Percentiles rank a stretch among this genome's conserved stretches.
Conservation (phyloP, 2,888 invertebrate genomes). For the Rhagonycha lutea region DNA sequence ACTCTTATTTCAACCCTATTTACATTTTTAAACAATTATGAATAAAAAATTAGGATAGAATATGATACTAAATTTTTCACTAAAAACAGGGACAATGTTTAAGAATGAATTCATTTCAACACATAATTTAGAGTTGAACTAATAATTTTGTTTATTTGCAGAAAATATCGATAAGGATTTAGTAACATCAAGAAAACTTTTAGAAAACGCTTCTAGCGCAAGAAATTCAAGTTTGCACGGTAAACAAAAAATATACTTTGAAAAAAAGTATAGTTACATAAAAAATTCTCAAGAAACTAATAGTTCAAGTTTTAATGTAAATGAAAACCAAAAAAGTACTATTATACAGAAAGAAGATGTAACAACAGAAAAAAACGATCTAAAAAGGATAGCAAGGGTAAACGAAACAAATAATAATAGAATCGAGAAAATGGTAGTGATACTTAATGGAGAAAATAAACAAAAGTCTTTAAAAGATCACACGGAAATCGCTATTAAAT, state of each 20-base stretch:
- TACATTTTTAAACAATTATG: not conserved
- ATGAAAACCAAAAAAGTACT: not conserved
- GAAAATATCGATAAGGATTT: constrained; percentile 1
- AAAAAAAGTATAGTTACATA: not conserved
- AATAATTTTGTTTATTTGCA: not conserved
- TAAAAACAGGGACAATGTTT: not conserved
- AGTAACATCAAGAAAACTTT: not conserved
- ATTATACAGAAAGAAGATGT: not conserved
- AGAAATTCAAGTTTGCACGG: not conserved
- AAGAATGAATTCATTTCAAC: not conserved
- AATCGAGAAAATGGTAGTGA: constrained; percentile 19
- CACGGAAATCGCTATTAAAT: constrained; percentile 26
- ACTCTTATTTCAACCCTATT: not conserved
- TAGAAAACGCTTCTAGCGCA: not conserved
- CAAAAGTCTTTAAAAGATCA: constrained; percentile 4
- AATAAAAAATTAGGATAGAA: not conserved
- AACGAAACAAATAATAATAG: not conserved
- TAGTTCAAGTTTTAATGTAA: not conserved
- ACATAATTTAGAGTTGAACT: not conserved
- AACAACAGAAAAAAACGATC: not conserved
- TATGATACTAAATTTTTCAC: not conserved
- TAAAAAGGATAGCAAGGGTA: not conserved
- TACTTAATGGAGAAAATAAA: constrained; percentile 11
- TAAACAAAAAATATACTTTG: not conserved
- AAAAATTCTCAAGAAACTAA: not conserved